phyloP scores from a whole-genome alignment of 2,797 vertebrate genomes.

The Takifugu ocellatus region DNA sequence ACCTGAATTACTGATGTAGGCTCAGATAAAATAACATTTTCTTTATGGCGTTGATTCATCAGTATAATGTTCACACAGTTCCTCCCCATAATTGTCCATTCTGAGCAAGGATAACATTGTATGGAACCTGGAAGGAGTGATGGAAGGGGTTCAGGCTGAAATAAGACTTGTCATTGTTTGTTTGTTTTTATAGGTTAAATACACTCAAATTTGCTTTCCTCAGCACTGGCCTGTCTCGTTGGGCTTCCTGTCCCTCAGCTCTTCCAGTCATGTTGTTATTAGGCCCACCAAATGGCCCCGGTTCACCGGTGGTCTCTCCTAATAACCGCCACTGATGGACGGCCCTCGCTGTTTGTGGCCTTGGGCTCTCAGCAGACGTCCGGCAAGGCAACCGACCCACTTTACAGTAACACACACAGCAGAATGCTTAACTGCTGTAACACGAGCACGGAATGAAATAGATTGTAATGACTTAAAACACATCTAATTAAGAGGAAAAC shows the following conservation, averaged over 20 bases:
- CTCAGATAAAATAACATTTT: conserved; percentile 33
- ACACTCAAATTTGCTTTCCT: conserved; percentile 79
- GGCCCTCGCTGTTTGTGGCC: conserved; percentile 77
- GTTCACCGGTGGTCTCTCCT: conserved; percentile 84
- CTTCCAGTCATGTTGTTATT: conserved; percentile 79
- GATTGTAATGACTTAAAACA: conserved; percentile 76
- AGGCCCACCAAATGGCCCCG: conserved; percentile 82
- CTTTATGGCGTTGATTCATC: conserved; percentile 17
- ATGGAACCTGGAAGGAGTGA: conserved; percentile 60
- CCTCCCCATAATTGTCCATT: conserved; percentile 12
- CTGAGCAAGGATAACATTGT: conserved; percentile 24
- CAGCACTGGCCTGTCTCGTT: conserved; percentile 86
- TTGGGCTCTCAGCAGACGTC: conserved; percentile 77
- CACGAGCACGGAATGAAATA: conserved; percentile 65
- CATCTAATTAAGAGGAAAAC: conserved; percentile 77
- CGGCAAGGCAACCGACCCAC: conserved; percentile 37
- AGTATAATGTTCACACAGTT: conserved; percentile 12
- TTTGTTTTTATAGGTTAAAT: conserved; percentile 44
- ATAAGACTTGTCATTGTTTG: conserved; percentile 76
- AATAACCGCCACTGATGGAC: conserved; percentile 82
- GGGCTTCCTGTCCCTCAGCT: conserved; percentile 86
- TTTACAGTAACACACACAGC: conserved; percentile 60
- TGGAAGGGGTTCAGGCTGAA: conserved; percentile 73
- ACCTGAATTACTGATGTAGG: conserved; percentile 30
- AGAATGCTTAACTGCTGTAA: conserved; percentile 62